Evolutionary conservation across 2,797 vertebrate species (phyloP), one percentile per base, ranked within the genome.

Genomic region (Adelosebastes latens): DNA sequence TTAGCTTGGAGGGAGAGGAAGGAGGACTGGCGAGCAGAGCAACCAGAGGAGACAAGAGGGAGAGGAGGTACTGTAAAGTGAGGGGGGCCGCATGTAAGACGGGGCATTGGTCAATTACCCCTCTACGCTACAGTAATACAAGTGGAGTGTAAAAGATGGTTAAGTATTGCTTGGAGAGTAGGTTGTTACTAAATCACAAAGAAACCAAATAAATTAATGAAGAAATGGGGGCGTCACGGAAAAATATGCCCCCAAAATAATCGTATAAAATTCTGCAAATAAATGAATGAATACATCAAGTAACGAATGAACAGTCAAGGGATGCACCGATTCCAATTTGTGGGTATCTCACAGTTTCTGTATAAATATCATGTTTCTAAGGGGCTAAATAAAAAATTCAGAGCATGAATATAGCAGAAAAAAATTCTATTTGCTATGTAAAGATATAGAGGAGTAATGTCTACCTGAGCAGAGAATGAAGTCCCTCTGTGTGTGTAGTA

Each of bases 81-180:
- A 67, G 55, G 32, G 72, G 61, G 65, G 34, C 32, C 49, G 76
- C 74, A 62, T 92, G 92, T 91, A 86, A 90, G 89, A 90, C 87
- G 91, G 68, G 91, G 79, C 66, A 90, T 77, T n/a, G 90, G 86
- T 88, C 90, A 86, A 90, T 94, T 93, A 93, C 73, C 78, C 69
- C 74, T 77, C 85, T 87, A 69, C 36, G 70, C 80, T 65, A 72
- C 71, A 84, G 64, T 56, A 71, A 82, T 70, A 81, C 72, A 9
- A 55, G n/a, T 75, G 76, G 10, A 73, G 56, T 29, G 77, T n/a
- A 36, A 75, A 86, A 74, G 27, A 65, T 78, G 27, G 66, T 67
- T 78, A 16, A 36, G 68, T 10, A 56, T 1, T 32, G 24, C 42
- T 73, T 31, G 8, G 5, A 31, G 22, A 80, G 16, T 1, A 34